Percentiles rank a stretch among this genome's conserved stretches.
phyloP scores from a whole-genome alignment of 1,140 invertebrate genomes.

The Tetraneura akinire region DNA sequence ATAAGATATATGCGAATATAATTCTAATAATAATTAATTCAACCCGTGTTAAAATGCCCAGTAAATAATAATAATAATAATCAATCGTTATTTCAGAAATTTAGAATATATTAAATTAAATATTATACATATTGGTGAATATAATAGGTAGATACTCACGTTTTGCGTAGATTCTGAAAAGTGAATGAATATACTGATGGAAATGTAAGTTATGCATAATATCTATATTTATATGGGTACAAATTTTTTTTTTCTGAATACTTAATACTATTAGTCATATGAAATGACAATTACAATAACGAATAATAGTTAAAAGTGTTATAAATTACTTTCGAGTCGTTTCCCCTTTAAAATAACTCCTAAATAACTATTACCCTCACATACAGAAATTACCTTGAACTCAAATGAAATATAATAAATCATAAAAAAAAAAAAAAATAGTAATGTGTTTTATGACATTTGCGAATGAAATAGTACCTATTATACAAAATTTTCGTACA shows the following conservation, averaged over 20 bases:
- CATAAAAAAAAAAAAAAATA: slow-evolving; percentile 5
- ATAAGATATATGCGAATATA: background rate
- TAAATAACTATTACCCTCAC: background rate
- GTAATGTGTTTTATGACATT: background rate
- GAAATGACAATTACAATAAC: background rate
- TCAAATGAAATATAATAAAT: slow-evolving; percentile 11
- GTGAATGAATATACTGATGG: background rate
- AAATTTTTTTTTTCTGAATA: too few relatives aligned
- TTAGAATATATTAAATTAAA: background rate
- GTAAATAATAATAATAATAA: background rate
- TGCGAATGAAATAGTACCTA: background rate
- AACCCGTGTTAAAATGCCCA: too few relatives aligned
- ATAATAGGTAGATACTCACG: background rate
- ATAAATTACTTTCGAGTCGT: slow-evolving; percentile 24
- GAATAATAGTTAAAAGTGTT: background rate
- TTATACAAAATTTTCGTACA: background rate
- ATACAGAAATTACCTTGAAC: slow-evolving; percentile 1
- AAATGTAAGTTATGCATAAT: background rate
- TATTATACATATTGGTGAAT: too few relatives aligned
- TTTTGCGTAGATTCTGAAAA: background rate
- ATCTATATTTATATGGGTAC: slow-evolving; percentile 3
- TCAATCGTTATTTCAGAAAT: background rate
- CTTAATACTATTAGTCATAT: background rate
- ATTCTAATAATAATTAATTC: slow-evolving; percentile 29
- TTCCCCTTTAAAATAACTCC: background rate